Evolutionary conservation across 2,113 vertebrate genomes (phyloP), one percentile per base, ranked within the genome.

Genomic region (Trachemys scripta): DNA sequence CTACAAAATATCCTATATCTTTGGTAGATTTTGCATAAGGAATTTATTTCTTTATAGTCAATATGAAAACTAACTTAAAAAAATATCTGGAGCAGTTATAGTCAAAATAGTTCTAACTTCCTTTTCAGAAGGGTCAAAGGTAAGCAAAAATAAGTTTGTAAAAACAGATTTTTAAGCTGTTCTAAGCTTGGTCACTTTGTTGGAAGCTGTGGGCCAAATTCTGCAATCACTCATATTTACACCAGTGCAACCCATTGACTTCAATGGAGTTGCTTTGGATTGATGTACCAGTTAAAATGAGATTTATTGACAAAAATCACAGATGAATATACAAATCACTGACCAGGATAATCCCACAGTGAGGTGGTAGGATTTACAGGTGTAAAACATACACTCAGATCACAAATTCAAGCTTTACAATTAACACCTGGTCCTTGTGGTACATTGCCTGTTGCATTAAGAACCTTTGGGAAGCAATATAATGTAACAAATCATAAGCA

Each of bases 401-500:
- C 38, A 51, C 0, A 0, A 47, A 10, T 20, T 85, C 82, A 72
- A n/a, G 80, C 82, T 85, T 56, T 20, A n/a, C 47, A 84, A 1
- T 56, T 87, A 69, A 38, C 31, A 14, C 25, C n/a, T 0, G 4
- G 80, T n/a, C 35, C 38, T 88, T 82, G 9, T 11, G 8, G 81
- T 76, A 75, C 93, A 76, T 53, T 31, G 11, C n/a, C 19, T 91
- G 38, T 85, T 88, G 13, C 29, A 2, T 89, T 75, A 10, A 79
- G 11, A 87, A 19, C 27, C 5, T 65, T 82, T 90, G 78, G 31
- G 80, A 87, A 78, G 84, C 85, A 6, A 49, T 12, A 20, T 85
- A n/a, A 90, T 50, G 75, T 57, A 86, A 78, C 85, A 88, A 89
- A 95, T 80, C 49, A 49, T 51, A 80, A 16, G 72, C 90, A 89